Conservation (phyloP, 2,888 invertebrate genomes). For the Yponomeuta sedellus region DNA sequence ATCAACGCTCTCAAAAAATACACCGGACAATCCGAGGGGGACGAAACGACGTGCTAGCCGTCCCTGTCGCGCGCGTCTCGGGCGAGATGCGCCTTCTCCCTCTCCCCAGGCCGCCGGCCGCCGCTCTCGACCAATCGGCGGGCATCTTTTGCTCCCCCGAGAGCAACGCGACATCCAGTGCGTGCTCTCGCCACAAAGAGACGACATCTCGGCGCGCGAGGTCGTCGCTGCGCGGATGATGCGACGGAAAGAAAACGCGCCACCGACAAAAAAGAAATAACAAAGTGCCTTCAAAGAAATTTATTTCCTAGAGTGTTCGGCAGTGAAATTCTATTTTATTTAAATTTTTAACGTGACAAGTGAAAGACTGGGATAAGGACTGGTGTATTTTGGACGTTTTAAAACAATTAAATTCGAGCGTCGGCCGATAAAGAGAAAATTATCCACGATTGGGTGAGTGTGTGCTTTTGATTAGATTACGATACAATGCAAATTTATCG, state of each 20-base stretch:
- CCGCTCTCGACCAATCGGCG: slow-evolving; percentile 71
- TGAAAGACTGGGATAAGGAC: slow-evolving; percentile 53
- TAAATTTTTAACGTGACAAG: slow-evolving; percentile 44
- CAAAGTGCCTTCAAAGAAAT: neutral
- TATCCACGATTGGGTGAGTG: slow-evolving; percentile 74
- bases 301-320: slow-evolving; percentile 43
- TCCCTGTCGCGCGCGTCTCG: slow-evolving; percentile 57
- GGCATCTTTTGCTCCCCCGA: slow-evolving; percentile 75
- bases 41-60: slow-evolving; percentile 61
- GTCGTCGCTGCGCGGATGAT: slow-evolving; percentile 64
- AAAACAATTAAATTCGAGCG: slow-evolving; percentile 43
- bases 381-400: slow-evolving; percentile 52
- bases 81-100: slow-evolving; percentile 62
- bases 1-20: slow-evolving; percentile 63
- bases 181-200: slow-evolving; percentile 73
- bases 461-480: slow-evolving; percentile 68
- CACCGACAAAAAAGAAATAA: slow-evolving; percentile 28
- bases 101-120: slow-evolving; percentile 57
- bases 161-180: slow-evolving; percentile 72
- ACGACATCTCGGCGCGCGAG: slow-evolving; percentile 71
- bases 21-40: slow-evolving; percentile 61
- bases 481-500: slow-evolving; percentile 47
- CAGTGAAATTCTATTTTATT: slow-evolving; percentile 24
- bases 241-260: slow-evolving; percentile 38
- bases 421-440: slow-evolving; percentile 65